Base-by-base conservation (phyloP, 2,888 invertebrate genomes). In the Nowickia ferox region DNA sequence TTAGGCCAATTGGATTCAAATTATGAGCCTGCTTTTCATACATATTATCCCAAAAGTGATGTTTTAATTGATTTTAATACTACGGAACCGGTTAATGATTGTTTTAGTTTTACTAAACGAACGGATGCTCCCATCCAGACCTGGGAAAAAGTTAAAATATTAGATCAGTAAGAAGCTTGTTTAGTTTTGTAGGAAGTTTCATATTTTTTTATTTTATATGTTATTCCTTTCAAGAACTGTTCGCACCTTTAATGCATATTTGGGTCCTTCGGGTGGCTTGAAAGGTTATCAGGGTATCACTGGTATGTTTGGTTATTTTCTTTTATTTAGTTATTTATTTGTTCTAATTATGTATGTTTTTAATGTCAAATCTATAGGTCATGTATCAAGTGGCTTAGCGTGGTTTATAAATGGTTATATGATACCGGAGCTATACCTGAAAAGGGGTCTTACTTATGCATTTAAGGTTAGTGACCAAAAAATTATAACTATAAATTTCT, bases 401-500 rank as follows among this genome's bases (percentile, higher is more conserved):
- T 98, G 98, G 97, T 98, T 98, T 93, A 96, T 98, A 86, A 98
- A 98, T 93, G 98, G 98, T 0, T 95, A 95, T 90, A 93, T 98
- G 89, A 95, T 96, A 69, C 98, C 98, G 0, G 97, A 98, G 92
- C 93, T 98, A 85, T 97, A 96, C 94, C 93, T 98, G 88, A 94
- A 97, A 84, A 93, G 98, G 75, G 98, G 98, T 0, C 94, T 97
- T 78, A 96, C 95, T 0, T 98, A 98, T 93, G 96, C 94, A 15
- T 97, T 98, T 91, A 95, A 95, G 90, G 96, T 96, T 69, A 80
- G 84, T 84, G n/a, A 15, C n/a, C 40, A 38, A 53, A 17, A 30
- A 48, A 44, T 5, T 38, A 38, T 1, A 40, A 59, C 1, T 38
- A 38, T 15, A 57, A 2, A 57, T 30, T 30, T 30, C 30, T 30